Conservation (phyloP, 2,113 vertebrate species). For the Tychaedon coryphoeus region DNA sequence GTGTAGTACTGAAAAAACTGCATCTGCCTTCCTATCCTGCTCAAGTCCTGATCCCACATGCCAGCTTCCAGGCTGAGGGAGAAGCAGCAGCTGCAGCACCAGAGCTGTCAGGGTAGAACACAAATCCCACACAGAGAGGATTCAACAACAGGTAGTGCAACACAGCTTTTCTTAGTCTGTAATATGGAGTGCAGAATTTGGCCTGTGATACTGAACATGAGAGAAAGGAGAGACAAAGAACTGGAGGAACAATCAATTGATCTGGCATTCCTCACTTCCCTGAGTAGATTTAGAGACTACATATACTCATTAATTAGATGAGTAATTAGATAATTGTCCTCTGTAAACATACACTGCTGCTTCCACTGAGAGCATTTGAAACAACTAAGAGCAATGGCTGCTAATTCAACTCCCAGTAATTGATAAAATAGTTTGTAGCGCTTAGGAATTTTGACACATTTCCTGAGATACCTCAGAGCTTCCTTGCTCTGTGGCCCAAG, state of each 20-base stretch:
- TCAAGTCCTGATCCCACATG: fast-evolving
- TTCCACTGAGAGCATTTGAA: not conserved
- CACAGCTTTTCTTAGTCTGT: fast-evolving
- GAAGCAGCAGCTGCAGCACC: not conserved
- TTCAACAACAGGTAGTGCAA: not conserved
- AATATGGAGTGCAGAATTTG: fast-evolving
- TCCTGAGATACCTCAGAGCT: not conserved
- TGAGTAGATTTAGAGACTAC: not conserved
- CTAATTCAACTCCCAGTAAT: not conserved
- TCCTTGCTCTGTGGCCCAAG: not conserved
- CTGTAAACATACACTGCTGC: fast-evolving
- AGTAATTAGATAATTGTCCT: not conserved
- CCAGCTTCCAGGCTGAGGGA: not conserved
- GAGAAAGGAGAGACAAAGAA: not conserved
- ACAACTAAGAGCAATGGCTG: not conserved
- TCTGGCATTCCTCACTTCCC: not conserved
- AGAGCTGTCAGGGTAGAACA: not conserved
- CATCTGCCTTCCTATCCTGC: not conserved
- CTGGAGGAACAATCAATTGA: not conserved
- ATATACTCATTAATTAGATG: not conserved
- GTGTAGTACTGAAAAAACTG: fast-evolving
- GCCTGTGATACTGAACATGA: not conserved
- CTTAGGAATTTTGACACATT: not conserved
- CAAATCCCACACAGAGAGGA: not conserved
- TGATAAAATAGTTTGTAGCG: not conserved